Evolutionary conservation across 2,113 vertebrate species (phyloP), one percentile per base, ranked within the genome.

Genomic region (Rhombomys opimus): DNA sequence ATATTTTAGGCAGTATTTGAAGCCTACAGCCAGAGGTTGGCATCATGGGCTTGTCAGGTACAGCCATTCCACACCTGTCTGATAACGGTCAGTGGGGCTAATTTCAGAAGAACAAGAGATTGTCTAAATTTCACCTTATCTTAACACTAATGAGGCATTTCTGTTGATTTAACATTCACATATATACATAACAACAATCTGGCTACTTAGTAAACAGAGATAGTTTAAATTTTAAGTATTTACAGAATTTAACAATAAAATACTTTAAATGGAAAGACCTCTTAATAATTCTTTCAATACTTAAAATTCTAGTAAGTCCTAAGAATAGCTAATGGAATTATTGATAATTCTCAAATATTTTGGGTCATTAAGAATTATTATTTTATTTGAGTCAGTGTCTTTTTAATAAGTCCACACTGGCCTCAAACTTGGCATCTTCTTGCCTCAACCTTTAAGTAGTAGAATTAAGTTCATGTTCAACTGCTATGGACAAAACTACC

Each of bases 351-450:
- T 91, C 2, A 11, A 90, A 30, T 52, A 59, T 35, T 68, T 94
- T 82, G 87, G 52, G n/a, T 67, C 68, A 63, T 89, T 46, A 70
- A 93, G n/a, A 54, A 89, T 93, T 73, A 87, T 27, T 61, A 63
- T 30, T 63, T 61, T 63, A 10, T 65, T 38, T 38, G 14, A 65
- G 59, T 41, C 32, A 84, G 23, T 41, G 23, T 65, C 38, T 85
- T 85, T n/a, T 7, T 41, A 63, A 30, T 54, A 54, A 81, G 17
- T 4, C 78, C 15, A 57, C 3, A 7, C 1, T 17, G 68, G 35
- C 23, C 35, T 73, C 18, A 57, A 73, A 27, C 13, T 87, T 87
- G 22, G 14, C 7, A 88, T 30, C 23, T 2, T 38, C 20, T 52
- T 73, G 67, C 4, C 9, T 73, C 87, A 73, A 35, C 5, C 14